These are phyloP conservation scores for Pygmarrhopalites habei DNA, from an alignment of 1,140 invertebrate species.

Conservation along the genomic window DNA sequence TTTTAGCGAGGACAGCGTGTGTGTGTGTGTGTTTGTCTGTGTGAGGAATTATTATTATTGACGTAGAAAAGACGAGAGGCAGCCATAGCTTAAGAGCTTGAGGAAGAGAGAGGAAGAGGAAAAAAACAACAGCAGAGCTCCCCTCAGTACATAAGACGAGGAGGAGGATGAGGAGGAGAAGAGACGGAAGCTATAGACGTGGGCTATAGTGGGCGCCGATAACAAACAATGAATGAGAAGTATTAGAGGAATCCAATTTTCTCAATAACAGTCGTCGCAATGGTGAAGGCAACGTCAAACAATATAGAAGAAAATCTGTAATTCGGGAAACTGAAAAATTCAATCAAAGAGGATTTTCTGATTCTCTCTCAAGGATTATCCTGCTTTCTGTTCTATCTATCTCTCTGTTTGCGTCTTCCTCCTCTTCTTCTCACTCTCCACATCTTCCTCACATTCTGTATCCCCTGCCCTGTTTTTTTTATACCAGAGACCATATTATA, in stretches of 20 bases:
- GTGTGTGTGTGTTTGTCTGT: too few species aligned
- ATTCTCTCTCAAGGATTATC: conserved; percentile 8
- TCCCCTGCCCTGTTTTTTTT: neutral
- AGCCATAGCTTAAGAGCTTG: neutral
- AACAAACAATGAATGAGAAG: conserved; percentile 17
- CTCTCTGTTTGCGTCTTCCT: conserved; percentile 5
- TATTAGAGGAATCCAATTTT: conserved; percentile 18
- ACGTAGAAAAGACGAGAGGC: neutral
- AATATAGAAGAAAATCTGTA: conserved; percentile 21
- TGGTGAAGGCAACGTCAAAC: conserved; percentile 20
- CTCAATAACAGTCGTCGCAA: conserved; percentile 14
- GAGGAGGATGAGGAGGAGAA: neutral
- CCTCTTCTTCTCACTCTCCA: neutral
- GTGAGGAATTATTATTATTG: conserved; percentile 9
- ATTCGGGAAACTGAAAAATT: conserved; percentile 26
- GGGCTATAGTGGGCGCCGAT: conserved; percentile 1
- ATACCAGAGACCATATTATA: too few species aligned
- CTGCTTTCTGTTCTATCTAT: too few species aligned
- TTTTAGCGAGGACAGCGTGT: neutral
- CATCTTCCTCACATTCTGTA: neutral
- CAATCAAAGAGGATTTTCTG: conserved; percentile 25
- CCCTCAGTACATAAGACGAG: too few species aligned
- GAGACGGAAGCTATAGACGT: neutral
- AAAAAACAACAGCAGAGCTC: neutral
- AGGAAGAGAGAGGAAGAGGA: neutral